These are phyloP conservation scores for Poecile montanus DNA, from an alignment of 2,797 vertebrate genomes.

Conservation along the genomic window DNA sequence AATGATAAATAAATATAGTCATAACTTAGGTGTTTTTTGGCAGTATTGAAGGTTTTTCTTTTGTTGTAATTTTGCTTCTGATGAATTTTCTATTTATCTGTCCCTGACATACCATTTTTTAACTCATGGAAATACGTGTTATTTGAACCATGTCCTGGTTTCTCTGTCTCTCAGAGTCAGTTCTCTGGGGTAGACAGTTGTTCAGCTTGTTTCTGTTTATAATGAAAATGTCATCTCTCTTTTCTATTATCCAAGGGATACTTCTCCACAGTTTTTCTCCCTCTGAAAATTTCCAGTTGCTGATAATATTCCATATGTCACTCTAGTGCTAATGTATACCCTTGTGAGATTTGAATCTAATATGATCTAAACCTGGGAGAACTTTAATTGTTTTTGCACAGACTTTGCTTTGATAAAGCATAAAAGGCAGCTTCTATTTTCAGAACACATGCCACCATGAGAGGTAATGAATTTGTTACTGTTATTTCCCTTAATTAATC, in stretches of 20 bases:
- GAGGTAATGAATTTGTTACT: background rate
- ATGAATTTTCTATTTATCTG: background rate
- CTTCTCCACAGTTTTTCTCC: background rate
- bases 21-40: fast-evolving
- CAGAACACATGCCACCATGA: background rate
- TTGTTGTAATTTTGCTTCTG: background rate
- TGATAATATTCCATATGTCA: background rate
- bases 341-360: background rate
- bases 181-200: background rate
- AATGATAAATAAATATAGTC: background rate
- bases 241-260: background rate
- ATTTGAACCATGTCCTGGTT: background rate
- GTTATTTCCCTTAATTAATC: background rate
- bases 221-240: background rate
- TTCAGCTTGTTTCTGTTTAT: background rate
- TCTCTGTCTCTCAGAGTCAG: background rate
- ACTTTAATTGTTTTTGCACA: background rate
- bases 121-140: background rate
- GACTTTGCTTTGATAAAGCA: background rate
- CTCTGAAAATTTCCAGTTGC: background rate
- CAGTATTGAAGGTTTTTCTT: background rate
- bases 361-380: background rate
- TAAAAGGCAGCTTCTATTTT: background rate
- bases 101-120: background rate
- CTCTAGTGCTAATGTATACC: background rate